Evolutionary conservation across 1,140 invertebrate genomes (phyloP), one percentile per base, ranked within the genome.

Genomic region (Brachystomella parvula): DNA sequence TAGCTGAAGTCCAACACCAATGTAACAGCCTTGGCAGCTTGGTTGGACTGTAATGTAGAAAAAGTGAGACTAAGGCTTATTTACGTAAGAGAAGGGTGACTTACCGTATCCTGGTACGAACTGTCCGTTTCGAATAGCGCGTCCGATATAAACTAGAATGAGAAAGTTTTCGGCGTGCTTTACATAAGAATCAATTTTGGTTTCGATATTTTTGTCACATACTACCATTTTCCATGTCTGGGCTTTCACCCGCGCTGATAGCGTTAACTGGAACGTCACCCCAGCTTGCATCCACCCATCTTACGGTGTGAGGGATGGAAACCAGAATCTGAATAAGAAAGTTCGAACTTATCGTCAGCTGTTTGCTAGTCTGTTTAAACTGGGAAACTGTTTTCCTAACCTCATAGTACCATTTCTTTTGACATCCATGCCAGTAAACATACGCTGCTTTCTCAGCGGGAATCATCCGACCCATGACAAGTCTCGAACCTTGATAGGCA

Each of bases 221-320:
- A 39, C 19, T 39, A 39, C 35, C 49, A 24, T 53, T 53, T 53
- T 53, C 49, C 49, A 19, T 15, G 21, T 53, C 49, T 26, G 49
- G 49, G 24, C 49, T 53, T 26, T 19, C 12, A 19, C 49, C 49
- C 21, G 12, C 49, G 21, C 49, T 53, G 21, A 53, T 24, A 53
- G 49, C 49, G 49, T 53, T 53, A 24, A 53, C 30, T 60, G 58
- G 58, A 60, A 60, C 58, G 17, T 60, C 58, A 60, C 58, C 58
- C 58, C 58, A 35, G 30, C 58, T 30, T 6, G 58, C 29, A n/a
- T 35, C 29, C 6, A 60, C 58, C 58, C 58, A 60, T 31, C 19
- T 60, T 29, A 60, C 58, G 30, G 58, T 60, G 24, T 35, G 15
- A 9, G 58, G 58, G 9, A 60, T 26, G 9, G 58, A 15, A 30